Conservation (phyloP, 1,140 invertebrate species). For the Eriosoma lanigerum region DNA sequence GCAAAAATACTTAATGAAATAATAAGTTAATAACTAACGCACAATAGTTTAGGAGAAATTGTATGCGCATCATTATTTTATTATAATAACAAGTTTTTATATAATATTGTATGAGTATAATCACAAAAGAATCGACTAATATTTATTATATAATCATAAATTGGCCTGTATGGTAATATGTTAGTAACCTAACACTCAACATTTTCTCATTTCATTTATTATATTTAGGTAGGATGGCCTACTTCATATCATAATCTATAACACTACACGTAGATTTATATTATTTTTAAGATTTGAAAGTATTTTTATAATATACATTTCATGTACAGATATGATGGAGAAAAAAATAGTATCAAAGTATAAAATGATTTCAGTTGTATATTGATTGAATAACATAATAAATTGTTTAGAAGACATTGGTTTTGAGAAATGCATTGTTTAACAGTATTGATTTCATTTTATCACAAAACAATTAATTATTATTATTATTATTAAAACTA, state of each 20-base stretch:
- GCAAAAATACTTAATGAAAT: constrained; percentile 18
- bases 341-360: constrained; percentile 45
- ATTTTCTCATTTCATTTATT: not conserved
- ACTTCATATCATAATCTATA: not conserved
- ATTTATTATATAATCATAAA: constrained; percentile 15
- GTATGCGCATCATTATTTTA: not conserved
- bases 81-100: constrained; percentile 23
- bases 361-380: constrained; percentile 38
- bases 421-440: constrained; percentile 42
- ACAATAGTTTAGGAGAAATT: not conserved
- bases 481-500: not conserved
- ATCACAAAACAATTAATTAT: not conserved
- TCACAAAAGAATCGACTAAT: constrained; percentile 4
- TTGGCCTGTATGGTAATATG: not conserved
- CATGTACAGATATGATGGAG: not conserved
- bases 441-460: constrained; percentile 6
- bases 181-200: not conserved
- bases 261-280: not conserved
- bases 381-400: constrained; percentile 30
- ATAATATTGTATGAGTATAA: constrained; percentile 26
- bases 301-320: constrained; percentile 24
- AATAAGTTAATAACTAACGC: constrained; percentile 19
- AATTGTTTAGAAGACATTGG: constrained; percentile 25
- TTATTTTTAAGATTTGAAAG: constrained; percentile 21
- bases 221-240: not conserved